A percentile compares a stretch with the other conserved stretches of the same genome.
Conservation (phyloP, 2,888 invertebrate species). For the Carcina quercana region DNA sequence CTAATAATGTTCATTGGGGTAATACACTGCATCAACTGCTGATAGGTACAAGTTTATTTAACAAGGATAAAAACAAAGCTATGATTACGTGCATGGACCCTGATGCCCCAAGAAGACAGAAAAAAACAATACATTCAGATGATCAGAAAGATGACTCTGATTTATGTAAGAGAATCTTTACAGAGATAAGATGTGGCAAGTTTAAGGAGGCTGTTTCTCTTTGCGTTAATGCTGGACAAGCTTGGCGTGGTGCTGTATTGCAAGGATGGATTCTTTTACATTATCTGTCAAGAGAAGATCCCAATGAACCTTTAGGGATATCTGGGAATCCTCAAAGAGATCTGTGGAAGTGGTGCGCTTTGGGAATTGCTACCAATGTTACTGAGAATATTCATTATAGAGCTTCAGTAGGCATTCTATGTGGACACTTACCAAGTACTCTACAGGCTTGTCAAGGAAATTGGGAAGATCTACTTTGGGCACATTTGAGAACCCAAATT, state of each 20-base stretch:
- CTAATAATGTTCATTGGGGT: slow-evolving; percentile 89
- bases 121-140: slow-evolving; percentile 86
- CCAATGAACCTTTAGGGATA: slow-evolving; percentile 69
- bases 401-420: slow-evolving; percentile 85
- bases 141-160: slow-evolving; percentile 85
- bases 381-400: slow-evolving; percentile 71
- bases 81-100: slow-evolving; percentile 87
- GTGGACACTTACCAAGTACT: slow-evolving; percentile 88
- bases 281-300: slow-evolving; percentile 83
- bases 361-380: slow-evolving; percentile 74
- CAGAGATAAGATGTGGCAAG: slow-evolving; percentile 88
- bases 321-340: slow-evolving; percentile 90
- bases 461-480: slow-evolving; percentile 96
- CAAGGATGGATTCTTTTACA: slow-evolving; percentile 94
- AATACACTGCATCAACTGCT: slow-evolving; percentile 89
- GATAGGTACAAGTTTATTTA: slow-evolving; percentile 59
- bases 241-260: slow-evolving; percentile 92
- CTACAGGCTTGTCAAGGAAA: slow-evolving; percentile 82
- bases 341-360: slow-evolving; percentile 84
- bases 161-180: slow-evolving; percentile 76
- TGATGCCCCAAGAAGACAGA: slow-evolving; percentile 89
- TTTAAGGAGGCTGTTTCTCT: slow-evolving; percentile 88
- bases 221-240: slow-evolving; percentile 90
- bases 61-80: slow-evolving; percentile 54
- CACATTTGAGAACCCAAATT: slow-evolving; percentile 85